These are phyloP conservation scores for Scaptomyza cyrtandrae DNA, from an alignment of 2,888 invertebrate genomes.

Conservation along the genomic window DNA sequence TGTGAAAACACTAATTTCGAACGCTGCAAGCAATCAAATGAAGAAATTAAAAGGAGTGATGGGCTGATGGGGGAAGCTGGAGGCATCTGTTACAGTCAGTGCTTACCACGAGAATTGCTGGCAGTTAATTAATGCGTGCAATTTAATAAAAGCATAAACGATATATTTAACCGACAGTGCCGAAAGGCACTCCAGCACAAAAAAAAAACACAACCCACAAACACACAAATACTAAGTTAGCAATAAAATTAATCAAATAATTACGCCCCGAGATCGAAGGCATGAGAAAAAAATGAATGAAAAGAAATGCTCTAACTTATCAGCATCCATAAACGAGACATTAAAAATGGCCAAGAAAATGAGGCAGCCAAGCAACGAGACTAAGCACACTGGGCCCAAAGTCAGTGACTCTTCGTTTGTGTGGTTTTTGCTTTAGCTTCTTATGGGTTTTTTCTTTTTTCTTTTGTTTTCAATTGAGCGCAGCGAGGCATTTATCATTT, in stretches of 20 bases:
- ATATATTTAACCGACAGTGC: slow-evolving; percentile 66
- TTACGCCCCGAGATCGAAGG: slow-evolving; percentile 46
- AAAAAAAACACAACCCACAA: slow-evolving; percentile 9
- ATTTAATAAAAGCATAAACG: slow-evolving; percentile 78
- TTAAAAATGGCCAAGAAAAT: slow-evolving; percentile 70
- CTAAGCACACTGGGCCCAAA: slow-evolving; percentile 42
- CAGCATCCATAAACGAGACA: slow-evolving; percentile 72
- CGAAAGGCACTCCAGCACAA: slow-evolving; percentile 18
- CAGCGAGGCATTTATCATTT: slow-evolving; percentile 78
- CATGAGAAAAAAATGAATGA: slow-evolving; percentile 11
- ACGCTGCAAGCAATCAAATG: slow-evolving; percentile 59
- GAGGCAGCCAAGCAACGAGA: slow-evolving; percentile 25
- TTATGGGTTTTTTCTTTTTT: not conserved
- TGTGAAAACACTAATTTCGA: slow-evolving; percentile 62
- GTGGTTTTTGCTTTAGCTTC: slow-evolving; percentile 40
- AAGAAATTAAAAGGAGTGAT: slow-evolving; percentile 14
- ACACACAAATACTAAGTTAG: slow-evolving; percentile 36
- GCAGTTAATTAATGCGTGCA: slow-evolving; percentile 75
- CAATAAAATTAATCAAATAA: slow-evolving; percentile 81
- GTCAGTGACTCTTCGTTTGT: slow-evolving; percentile 23
- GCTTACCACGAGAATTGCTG: slow-evolving; percentile 11
- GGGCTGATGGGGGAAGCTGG: not conserved
- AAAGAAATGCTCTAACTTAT: slow-evolving; percentile 61
- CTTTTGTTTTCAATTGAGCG: slow-evolving; percentile 66
- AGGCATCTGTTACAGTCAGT: slow-evolving; percentile 37